Conservation (phyloP, 2,888 invertebrate species). For the Bellardia bayeri region DNA sequence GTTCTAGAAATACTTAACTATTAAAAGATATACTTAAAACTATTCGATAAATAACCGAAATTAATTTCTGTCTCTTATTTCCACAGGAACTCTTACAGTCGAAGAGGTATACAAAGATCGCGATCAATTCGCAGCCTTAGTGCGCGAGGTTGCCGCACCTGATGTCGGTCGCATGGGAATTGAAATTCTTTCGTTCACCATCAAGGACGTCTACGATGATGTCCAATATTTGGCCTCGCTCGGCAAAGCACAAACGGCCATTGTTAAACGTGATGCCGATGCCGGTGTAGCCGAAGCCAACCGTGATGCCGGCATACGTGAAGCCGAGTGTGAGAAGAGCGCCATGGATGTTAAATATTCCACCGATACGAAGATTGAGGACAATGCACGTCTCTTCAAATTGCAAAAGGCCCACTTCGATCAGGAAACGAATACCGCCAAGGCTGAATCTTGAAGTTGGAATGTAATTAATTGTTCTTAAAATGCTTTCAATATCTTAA, state of each 20-base stretch:
- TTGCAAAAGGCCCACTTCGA: slow-evolving; percentile 98
- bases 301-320: slow-evolving; percentile 87
- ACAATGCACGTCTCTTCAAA: slow-evolving; percentile 95
- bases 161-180: slow-evolving; percentile 98
- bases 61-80: neutral
- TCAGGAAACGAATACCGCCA: slow-evolving; percentile 98
- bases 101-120: slow-evolving; percentile 99
- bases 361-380: slow-evolving; percentile 98
- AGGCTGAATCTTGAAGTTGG: slow-evolving; percentile 91
- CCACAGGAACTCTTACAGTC: slow-evolving; percentile 98
- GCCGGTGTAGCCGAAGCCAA: slow-evolving; percentile 98
- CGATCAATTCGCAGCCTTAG: slow-evolving; percentile 98
- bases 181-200: slow-evolving; percentile 98
- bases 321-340: slow-evolving; percentile 97
- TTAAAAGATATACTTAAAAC: neutral
- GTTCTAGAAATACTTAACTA: too few relatives aligned
- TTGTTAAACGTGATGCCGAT: slow-evolving; percentile 96
- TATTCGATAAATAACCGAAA: too few relatives aligned
- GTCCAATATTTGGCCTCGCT: slow-evolving; percentile 97
- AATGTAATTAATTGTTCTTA: too few relatives aligned
- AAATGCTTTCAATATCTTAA: too few relatives aligned
- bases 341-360: slow-evolving; percentile 98
- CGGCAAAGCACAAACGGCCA: slow-evolving; percentile 96
- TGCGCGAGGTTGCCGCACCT: slow-evolving; percentile 97
- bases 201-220: slow-evolving; percentile 99